phyloP scores from a whole-genome alignment of 2,888 invertebrate species.

The Tenthredo scrophulariae region DNA sequence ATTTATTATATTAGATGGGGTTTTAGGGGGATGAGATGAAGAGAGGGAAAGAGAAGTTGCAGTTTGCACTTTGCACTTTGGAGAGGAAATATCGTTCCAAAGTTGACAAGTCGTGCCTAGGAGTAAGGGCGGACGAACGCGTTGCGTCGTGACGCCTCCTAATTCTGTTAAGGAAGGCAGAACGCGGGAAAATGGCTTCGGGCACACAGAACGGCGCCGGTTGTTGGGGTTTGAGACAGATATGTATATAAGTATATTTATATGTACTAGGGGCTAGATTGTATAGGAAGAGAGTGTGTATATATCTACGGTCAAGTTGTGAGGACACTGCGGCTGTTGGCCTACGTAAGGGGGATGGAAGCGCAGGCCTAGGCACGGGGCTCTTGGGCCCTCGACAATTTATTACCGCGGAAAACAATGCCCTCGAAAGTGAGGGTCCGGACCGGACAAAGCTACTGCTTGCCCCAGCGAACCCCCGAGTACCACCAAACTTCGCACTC shows the following conservation, averaged over 20 bases:
- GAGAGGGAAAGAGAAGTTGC: background rate
- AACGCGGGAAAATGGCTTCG: conserved; percentile 41
- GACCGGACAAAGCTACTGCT: conserved; percentile 46
- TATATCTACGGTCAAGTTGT: conserved; percentile 32
- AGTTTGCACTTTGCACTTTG: conserved; percentile 25
- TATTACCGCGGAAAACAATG: conserved; percentile 72
- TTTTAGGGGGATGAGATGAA: background rate
- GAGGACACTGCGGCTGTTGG: conserved; percentile 6
- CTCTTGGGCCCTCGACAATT: conserved; percentile 64
- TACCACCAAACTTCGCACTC: conserved; percentile 25
- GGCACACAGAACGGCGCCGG: background rate
- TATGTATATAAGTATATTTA: background rate
- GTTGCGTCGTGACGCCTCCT: conserved; percentile 4
- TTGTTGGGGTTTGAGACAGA: conserved; percentile 19
- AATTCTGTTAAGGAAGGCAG: conserved; percentile 48
- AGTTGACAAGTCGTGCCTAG: conserved; percentile 11
- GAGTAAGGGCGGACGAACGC: background rate
- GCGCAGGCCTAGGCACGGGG: conserved; percentile 28
- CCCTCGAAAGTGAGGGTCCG: conserved; percentile 62
- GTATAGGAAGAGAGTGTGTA: background rate
- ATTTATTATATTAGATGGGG: background rate
- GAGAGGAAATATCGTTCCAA: background rate
- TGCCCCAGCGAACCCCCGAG: conserved; percentile 13
- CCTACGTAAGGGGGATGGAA: background rate
- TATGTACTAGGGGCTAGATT: conserved; percentile 10